Evolutionary conservation across 2,797 vertebrate species (phyloP).

Genomic region (Nasua narica): DNA sequence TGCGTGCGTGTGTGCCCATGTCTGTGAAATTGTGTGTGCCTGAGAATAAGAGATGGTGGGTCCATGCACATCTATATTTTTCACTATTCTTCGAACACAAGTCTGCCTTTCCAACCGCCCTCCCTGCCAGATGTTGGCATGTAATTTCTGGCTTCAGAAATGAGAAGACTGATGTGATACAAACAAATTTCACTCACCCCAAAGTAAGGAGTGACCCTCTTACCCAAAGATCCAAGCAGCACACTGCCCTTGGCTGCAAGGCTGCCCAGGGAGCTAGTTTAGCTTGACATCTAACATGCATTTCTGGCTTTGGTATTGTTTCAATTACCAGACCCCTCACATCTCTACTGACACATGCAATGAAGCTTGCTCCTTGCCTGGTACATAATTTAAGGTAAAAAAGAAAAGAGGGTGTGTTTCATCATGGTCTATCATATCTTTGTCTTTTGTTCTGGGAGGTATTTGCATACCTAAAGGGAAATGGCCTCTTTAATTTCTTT

Average conservation of each 20-base stretch:
- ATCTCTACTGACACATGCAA: constrained; percentile 74
- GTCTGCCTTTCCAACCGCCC: background rate
- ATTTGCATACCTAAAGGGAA: constrained; percentile 96
- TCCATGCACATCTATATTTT: background rate
- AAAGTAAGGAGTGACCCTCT: constrained; percentile 63
- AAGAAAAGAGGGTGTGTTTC: constrained; percentile 80
- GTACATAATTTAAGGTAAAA: constrained; percentile 78
- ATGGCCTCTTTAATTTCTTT: constrained; percentile 89
- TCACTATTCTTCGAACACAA: background rate
- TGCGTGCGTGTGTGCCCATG: background rate
- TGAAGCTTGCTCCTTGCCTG: constrained; percentile 74
- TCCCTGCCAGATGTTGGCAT: constrained; percentile 16
- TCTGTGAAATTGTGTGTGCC: background rate
- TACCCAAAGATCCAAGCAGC: constrained; percentile 45
- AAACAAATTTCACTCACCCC: constrained; percentile 47
- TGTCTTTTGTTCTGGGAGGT: constrained; percentile 85
- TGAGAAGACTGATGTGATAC: constrained; percentile 2
- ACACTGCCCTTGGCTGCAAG: constrained; percentile 31
- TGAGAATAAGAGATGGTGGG: background rate
- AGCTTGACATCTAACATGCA: constrained; percentile 59
- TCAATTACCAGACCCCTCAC: constrained; percentile 78
- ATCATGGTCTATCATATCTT: constrained; percentile 81
- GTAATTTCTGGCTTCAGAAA: constrained; percentile 1
- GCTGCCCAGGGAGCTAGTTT: constrained; percentile 44
- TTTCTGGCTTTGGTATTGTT: constrained; percentile 72